Evolutionary conservation across 2,888 invertebrate genomes (phyloP), one percentile per base, ranked within the genome.

Genomic region (Bhutanitis thaidina): DNA sequence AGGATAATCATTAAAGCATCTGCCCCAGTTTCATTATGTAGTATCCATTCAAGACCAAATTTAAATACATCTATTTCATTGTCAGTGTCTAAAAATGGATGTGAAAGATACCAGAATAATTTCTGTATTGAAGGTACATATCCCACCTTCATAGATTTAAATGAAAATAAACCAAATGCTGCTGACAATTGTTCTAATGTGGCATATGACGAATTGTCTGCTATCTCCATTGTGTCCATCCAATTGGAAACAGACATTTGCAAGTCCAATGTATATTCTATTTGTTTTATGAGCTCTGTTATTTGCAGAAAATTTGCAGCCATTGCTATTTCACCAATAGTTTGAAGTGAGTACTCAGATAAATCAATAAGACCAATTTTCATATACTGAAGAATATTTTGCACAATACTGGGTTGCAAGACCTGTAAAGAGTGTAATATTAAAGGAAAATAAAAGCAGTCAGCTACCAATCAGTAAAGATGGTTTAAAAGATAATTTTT

Each of bases 281-380:
- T 80, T 60, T 85, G 82, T 62, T 79, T 86, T 1, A 71, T 68
- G 0, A 89, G 68, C 60, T 88, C 84, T 7, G 73, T 75, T 7
- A 88, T 74, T 67, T 87, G 89, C 27, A 89, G 63, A 43, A 81
- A 88, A 59, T 75, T 81, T 0, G 85, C 84, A 48, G 84, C 77
- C 29, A 70, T 43, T 1, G 81, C 76, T 37, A 89, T 55, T n/a
- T 79, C 74, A 7, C 68, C 68, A 32, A 88, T 63, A 5, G 60
- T 67, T 5, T 60, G 45, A 7, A 81, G 50, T 7, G 77, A 55
- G 53, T 74, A 66, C 25, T 81, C 80, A 30, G 71, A 65, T 9
- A 89, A 62, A 57, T 85, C 80, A 55, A 87, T 76, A 5, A 78
- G 54, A 9, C 85, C 85, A 41, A 76, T 60, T 48, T 76, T 63